Evolutionary conservation across 1,140 invertebrate genomes (phyloP).

Genomic region (Arctopsyche grandis): DNA sequence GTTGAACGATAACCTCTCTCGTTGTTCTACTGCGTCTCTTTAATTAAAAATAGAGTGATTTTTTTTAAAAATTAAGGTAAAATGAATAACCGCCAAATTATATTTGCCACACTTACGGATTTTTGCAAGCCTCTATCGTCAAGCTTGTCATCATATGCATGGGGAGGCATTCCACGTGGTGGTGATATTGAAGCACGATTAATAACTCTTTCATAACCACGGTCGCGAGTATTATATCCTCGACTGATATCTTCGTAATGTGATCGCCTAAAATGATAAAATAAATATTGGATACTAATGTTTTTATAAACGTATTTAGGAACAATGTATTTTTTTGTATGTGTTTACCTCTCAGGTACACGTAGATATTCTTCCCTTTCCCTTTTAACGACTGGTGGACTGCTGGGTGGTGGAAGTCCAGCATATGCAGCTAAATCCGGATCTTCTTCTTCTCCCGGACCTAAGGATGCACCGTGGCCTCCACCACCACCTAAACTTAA

Average conservation of each 20-base stretch:
- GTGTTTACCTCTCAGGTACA: conserved; percentile 37
- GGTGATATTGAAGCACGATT: conserved; percentile 16
- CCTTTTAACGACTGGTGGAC: conserved; percentile 56
- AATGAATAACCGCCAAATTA: too few relatives aligned
- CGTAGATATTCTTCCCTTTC: conserved; percentile 48
- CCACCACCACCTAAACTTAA: conserved; percentile 71
- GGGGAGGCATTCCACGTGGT: not conserved
- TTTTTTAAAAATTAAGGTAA: too few relatives aligned
- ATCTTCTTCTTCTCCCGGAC: conserved; percentile 78
- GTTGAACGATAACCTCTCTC: conserved; percentile 81
- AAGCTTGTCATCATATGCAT: conserved; percentile 24
- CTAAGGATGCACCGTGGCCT: conserved; percentile 52
- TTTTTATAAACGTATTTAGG: too few relatives aligned
- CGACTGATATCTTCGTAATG: conserved; percentile 21
- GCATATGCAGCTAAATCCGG: conserved; percentile 74
- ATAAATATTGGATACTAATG: not conserved
- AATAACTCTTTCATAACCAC: conserved; percentile 23
- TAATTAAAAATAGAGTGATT: conserved; percentile 49
- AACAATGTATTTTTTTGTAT: too few relatives aligned
- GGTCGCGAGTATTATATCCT: conserved; percentile 26
- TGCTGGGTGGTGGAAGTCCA: conserved; percentile 62
- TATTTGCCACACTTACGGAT: conserved; percentile 14
- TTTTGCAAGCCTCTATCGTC: conserved; percentile 33
- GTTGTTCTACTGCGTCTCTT: conserved; percentile 72
- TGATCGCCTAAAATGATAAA: not conserved